phyloP scores from a whole-genome alignment of 2,888 invertebrate genomes.

The Thumatha senex region DNA sequence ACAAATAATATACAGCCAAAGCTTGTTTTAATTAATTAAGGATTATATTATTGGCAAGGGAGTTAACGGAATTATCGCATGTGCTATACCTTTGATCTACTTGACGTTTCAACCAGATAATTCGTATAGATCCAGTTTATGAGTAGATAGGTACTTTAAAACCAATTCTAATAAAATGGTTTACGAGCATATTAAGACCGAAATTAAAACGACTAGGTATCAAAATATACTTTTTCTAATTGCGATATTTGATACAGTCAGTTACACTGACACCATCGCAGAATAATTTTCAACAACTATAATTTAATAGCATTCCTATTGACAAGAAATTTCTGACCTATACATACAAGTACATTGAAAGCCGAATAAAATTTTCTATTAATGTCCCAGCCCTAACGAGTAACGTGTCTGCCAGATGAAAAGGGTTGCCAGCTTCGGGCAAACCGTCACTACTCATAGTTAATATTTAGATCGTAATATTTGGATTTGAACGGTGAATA shows the following conservation, averaged over 20 bases:
- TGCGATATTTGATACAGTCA: background rate
- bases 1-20: background rate
- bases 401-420: constrained; percentile 27
- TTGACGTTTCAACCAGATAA: too few relatives aligned
- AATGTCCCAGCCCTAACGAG: constrained; percentile 17
- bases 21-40: background rate
- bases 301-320: too few relatives aligned
- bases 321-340: background rate
- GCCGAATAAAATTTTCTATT: constrained; percentile 12
- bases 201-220: too few relatives aligned
- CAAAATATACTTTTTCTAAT: too few relatives aligned
- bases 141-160: too few relatives aligned
- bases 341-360: constrained; percentile 12
- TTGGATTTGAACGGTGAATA: constrained; percentile 13
- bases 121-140: too few relatives aligned
- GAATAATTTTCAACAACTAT: too few relatives aligned
- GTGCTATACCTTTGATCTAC: too few relatives aligned
- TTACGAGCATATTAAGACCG: too few relatives aligned
- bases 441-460: constrained; percentile 28
- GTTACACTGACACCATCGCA: too few relatives aligned
- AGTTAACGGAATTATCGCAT: background rate
- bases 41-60: background rate
- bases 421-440: constrained; percentile 25
- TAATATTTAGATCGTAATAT: constrained; percentile 27
- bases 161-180: too few relatives aligned